phyloP scores from a whole-genome alignment of 2,113 vertebrate species.

The Scomber colias region DNA sequence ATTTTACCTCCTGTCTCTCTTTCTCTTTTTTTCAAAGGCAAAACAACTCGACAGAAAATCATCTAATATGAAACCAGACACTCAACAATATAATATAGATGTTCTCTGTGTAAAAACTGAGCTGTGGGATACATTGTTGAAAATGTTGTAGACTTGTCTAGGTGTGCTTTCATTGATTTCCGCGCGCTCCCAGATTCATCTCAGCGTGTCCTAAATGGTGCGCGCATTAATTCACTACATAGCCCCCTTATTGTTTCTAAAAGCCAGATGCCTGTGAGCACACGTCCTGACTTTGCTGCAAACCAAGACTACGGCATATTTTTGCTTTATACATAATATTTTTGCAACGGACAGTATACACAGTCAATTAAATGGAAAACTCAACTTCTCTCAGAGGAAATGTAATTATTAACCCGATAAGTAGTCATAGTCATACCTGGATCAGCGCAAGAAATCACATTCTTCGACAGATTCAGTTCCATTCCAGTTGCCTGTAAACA shows the following conservation, averaged over 20 bases:
- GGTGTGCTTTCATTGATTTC: background rate
- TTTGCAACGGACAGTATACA: no score
- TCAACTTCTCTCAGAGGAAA: background rate
- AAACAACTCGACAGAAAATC: background rate
- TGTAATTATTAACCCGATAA: background rate
- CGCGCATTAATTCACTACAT: background rate
- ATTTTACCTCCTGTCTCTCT: background rate
- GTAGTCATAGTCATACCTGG: constrained; percentile 61
- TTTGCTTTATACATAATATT: background rate
- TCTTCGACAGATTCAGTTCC: constrained; percentile 84
- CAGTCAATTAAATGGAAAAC: background rate
- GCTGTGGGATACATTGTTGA: background rate
- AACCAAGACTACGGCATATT: background rate
- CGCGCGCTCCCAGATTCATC: constrained; percentile 15
- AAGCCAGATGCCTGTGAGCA: constrained; percentile 13
- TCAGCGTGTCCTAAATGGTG: background rate
- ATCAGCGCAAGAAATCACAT: constrained; percentile 74
- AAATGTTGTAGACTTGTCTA: background rate
- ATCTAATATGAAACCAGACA: background rate
- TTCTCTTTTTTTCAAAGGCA: background rate
- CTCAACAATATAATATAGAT: background rate
- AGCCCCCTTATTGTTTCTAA: background rate
- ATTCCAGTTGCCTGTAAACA: constrained; percentile 80
- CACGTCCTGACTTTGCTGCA: background rate
- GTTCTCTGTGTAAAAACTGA: background rate